phyloP scores from a whole-genome alignment of 2,888 invertebrate species.

The Hymenopus coronatus region DNA sequence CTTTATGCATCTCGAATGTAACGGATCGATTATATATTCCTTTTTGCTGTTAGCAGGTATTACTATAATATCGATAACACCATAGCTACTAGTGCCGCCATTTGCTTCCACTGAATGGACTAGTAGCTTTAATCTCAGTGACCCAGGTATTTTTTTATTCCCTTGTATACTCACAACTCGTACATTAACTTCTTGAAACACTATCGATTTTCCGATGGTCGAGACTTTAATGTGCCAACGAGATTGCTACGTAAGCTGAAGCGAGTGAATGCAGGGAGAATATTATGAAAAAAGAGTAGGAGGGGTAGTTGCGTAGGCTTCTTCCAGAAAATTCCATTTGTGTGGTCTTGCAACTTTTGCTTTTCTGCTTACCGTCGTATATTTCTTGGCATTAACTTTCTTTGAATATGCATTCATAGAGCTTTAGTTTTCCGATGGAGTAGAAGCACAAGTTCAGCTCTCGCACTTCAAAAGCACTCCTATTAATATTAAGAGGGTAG shows the following conservation, averaged over 20 bases:
- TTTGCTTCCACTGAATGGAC: neutral
- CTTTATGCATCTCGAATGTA: too few species aligned
- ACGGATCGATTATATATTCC: too few species aligned
- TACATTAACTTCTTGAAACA: neutral
- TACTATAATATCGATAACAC: too few species aligned
- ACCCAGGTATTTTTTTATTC: neutral
- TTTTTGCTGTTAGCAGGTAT: too few species aligned
- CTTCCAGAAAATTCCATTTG: neutral
- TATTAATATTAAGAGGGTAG: neutral
- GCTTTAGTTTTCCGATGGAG: neutral
- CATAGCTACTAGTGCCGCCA: neutral
- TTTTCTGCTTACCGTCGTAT: neutral
- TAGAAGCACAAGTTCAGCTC: neutral
- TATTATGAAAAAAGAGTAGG: neutral
- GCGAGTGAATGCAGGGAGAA: neutral
- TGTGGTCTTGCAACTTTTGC: neutral
- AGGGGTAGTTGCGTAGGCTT: neutral
- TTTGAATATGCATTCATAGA: neutral
- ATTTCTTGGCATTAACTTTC: neutral
- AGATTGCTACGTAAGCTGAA: neutral
- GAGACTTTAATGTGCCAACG: neutral
- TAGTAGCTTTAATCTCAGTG: neutral
- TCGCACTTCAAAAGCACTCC: neutral
- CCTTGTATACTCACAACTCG: neutral
- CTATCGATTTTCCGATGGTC: neutral